A percentile compares a stretch with the other conserved stretches of the same genome.
These are phyloP conservation scores for Hydriomena furcata DNA, from an alignment of 2,888 invertebrate species.

Conservation along the genomic window DNA sequence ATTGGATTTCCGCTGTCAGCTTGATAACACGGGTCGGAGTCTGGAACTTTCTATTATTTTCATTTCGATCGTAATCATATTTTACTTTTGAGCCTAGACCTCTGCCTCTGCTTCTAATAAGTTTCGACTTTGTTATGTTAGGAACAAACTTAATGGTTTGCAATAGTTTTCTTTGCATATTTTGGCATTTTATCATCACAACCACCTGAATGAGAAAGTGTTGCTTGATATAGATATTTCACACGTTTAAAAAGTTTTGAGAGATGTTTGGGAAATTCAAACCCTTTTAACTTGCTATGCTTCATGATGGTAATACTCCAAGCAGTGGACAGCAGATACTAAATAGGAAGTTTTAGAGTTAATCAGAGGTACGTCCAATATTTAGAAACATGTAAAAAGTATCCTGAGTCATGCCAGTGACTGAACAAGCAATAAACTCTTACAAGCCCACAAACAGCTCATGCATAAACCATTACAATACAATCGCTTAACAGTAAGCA, in stretches of 20 bases:
- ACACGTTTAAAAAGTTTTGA: too few species aligned
- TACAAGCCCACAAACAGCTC: conserved; percentile 6
- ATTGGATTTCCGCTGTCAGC: conserved; percentile 31
- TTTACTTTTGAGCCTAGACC: conserved; percentile 20
- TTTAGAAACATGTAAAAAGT: too few species aligned
- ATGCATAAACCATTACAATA: conserved; percentile 20
- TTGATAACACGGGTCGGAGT: conserved; percentile 31
- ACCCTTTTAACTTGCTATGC: too few species aligned
- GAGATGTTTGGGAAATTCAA: too few species aligned
- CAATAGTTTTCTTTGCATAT: background rate
- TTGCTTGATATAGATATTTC: too few species aligned
- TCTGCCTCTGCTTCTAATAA: conserved; percentile 6
- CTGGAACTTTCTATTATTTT: conserved; percentile 34
- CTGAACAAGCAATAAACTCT: conserved; percentile 6
- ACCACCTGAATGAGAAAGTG: background rate
- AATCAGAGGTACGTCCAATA: too few species aligned
- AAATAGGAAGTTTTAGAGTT: too few species aligned
- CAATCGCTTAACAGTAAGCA: conserved; percentile 17
- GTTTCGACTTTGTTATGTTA: background rate
- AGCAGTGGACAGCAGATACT: too few species aligned
- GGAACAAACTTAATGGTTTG: conserved; percentile 2
- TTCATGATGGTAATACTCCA: too few species aligned
- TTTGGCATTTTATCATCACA: background rate
- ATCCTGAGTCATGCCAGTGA: background rate
- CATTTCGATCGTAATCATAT: conserved; percentile 28